phyloP scores from a whole-genome alignment of 2,797 vertebrate genomes.

The Poecilia picta region DNA sequence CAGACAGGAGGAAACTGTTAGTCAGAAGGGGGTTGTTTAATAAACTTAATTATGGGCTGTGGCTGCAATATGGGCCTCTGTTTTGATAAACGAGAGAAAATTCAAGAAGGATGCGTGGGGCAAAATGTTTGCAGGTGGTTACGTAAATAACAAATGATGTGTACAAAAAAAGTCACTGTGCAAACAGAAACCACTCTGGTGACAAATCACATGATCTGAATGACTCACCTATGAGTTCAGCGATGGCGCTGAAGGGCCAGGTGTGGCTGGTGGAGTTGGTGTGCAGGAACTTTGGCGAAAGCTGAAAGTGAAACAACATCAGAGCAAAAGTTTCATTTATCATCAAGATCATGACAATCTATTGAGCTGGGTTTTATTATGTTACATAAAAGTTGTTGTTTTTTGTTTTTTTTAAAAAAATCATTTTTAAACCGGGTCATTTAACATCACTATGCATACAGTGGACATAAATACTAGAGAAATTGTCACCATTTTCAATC shows the following conservation, averaged over 20 bases:
- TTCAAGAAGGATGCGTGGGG: not conserved
- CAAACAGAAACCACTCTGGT: not conserved
- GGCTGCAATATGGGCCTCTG: not conserved
- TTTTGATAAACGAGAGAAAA: not conserved
- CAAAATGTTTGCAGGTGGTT: not conserved
- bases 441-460: not conserved
- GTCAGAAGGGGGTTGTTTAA: not conserved
- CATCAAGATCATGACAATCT: not conserved
- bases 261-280: slow-evolving; percentile 98
- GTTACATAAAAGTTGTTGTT: not conserved
- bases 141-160: too few species aligned
- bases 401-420: not conserved
- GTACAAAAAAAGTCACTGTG: not conserved
- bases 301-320: slow-evolving; percentile 75
- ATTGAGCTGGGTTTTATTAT: not conserved
- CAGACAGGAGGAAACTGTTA: not conserved
- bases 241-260: slow-evolving; percentile 95
- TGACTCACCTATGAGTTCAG: slow-evolving; percentile 95
- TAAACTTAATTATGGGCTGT: not conserved
- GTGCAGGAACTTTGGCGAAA: slow-evolving; percentile 92
- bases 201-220: not conserved
- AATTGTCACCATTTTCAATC: not conserved
- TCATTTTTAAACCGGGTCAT: not conserved
- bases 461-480: not conserved
- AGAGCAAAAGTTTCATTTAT: not conserved